phyloP scores from a whole-genome alignment of 2,797 vertebrate species.

The Premnoplex brunnescens region DNA sequence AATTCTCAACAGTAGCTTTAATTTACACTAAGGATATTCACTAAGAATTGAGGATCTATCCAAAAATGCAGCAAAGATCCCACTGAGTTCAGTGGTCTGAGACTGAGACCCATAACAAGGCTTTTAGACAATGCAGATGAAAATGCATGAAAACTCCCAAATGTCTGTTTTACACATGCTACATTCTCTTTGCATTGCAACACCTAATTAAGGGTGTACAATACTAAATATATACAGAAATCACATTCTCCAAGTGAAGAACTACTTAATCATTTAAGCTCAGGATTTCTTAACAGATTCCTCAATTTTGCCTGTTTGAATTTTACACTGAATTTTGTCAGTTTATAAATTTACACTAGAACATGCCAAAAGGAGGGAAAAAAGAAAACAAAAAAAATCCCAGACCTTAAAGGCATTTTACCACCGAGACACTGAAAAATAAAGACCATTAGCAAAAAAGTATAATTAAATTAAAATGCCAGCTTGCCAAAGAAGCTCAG shows the following conservation, averaged over 20 bases:
- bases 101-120: not conserved
- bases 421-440: constrained; percentile 83
- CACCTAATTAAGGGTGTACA: not conserved
- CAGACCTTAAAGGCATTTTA: constrained; percentile 69
- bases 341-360: constrained; percentile 82
- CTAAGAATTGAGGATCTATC: not conserved
- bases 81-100: not conserved
- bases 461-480: constrained; percentile 87
- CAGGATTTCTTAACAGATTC: constrained; percentile 67
- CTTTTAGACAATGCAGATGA: not conserved
- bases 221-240: constrained; percentile 17
- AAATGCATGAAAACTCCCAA: not conserved
- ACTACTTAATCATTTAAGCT: not conserved
- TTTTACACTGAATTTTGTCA: constrained; percentile 81
- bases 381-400: not conserved
- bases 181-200: not conserved
- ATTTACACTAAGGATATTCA: not conserved
- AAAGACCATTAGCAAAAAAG: constrained; percentile 85
- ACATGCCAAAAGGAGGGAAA: constrained; percentile 10
- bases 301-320: constrained; percentile 62
- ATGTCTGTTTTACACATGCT: not conserved
- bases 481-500: constrained; percentile 75
- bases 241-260: constrained; percentile 51
- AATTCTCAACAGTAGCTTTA: not conserved
- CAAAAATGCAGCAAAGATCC: not conserved